Conservation (phyloP, 2,888 invertebrate species). For the Cotesia congregata region DNA sequence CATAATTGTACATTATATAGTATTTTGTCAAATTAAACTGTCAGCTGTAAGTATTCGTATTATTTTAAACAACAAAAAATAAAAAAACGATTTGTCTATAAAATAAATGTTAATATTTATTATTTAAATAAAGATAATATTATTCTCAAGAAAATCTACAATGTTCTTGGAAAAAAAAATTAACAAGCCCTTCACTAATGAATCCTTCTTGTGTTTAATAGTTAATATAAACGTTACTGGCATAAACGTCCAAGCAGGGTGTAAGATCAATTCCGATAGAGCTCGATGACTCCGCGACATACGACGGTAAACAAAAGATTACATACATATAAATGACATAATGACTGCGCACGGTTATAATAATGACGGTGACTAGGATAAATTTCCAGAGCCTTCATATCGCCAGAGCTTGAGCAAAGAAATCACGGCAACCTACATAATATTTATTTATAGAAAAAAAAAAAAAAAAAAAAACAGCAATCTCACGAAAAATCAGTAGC, state of each 20-base stretch:
- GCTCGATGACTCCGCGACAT: not conserved
- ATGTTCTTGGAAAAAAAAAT: too few relatives aligned
- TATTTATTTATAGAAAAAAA: not conserved
- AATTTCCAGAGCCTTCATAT: not conserved
- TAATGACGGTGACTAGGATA: conserved; percentile 8
- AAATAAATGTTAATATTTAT: too few relatives aligned
- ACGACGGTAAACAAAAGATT: not conserved
- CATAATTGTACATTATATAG: too few relatives aligned
- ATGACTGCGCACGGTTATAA: conserved; percentile 10
- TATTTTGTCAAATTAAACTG: too few relatives aligned
- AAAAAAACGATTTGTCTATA: too few relatives aligned
- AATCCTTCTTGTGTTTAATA: too few relatives aligned
- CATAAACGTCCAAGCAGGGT: conserved; percentile 33
- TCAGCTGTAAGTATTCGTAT: too few relatives aligned
- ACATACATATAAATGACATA: conserved; percentile 12
- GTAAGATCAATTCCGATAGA: conserved; percentile 27
- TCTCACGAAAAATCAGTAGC: conserved; percentile 36
- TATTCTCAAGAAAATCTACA: too few relatives aligned
- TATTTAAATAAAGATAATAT: too few relatives aligned
- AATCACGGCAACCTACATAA: not conserved
- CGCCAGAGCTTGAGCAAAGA: not conserved
- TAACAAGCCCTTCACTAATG: too few relatives aligned
- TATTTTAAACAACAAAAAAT: too few relatives aligned
- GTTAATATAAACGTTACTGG: conserved; percentile 21
- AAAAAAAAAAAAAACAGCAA: conserved; percentile 23